Conservation (phyloP, 2,888 invertebrate genomes). For the Aspidiotus destructor region DNA sequence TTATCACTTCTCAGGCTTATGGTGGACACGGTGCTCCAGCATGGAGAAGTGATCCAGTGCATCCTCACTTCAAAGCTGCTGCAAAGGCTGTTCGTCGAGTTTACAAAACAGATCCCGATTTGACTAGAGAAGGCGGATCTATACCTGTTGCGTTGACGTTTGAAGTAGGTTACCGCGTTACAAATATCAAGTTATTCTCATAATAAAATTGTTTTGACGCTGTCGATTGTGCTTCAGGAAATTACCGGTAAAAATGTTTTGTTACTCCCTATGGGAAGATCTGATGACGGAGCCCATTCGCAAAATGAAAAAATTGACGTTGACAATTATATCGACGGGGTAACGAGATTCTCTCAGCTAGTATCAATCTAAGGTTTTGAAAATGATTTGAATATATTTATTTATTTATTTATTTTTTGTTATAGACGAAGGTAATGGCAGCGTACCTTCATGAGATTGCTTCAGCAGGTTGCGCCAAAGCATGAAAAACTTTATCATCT, state of each 20-base stretch:
- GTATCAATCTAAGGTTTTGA: background rate
- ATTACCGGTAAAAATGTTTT: constrained; percentile 88
- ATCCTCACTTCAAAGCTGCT: constrained; percentile 88
- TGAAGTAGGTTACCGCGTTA: constrained; percentile 40
- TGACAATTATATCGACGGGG: constrained; percentile 87
- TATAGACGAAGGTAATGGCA: constrained; percentile 81
- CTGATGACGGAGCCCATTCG: constrained; percentile 97
- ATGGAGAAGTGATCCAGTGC: constrained; percentile 87
- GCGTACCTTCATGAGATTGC: constrained; percentile 70
- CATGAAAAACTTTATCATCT: background rate
- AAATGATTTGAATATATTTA: constrained; percentile 1
- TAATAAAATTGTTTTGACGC: background rate
- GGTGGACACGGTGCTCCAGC: constrained; percentile 60
- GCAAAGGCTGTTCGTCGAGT: constrained; percentile 70
- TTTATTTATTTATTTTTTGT: constrained; percentile 41
- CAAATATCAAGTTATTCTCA: background rate
- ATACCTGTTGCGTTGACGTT: constrained; percentile 94
- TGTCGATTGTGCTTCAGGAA: constrained; percentile 49
- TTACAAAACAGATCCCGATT: constrained; percentile 81
- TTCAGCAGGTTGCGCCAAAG: constrained; percentile 7
- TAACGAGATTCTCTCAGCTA: constrained; percentile 45
- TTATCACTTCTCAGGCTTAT: background rate
- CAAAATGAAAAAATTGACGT: constrained; percentile 96
- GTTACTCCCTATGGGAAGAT: constrained; percentile 85
- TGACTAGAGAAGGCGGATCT: constrained; percentile 94